Conservation (phyloP, 2,888 invertebrate genomes). For the Octodonta nipae region DNA sequence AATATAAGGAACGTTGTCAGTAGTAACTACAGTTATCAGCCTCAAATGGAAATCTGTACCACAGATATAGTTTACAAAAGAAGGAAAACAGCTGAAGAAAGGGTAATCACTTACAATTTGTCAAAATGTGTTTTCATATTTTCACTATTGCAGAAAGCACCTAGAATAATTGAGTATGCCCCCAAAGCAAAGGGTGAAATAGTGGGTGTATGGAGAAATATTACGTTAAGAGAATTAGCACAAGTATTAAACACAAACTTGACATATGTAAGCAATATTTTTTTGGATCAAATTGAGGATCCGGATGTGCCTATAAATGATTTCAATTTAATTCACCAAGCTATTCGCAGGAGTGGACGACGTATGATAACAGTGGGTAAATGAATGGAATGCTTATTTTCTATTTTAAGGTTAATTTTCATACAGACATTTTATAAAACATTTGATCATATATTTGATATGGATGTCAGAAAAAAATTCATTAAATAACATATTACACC, state of each 20-base stretch:
- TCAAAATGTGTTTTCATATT: constrained; percentile 4
- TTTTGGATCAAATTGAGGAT: constrained; percentile 24
- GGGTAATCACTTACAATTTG: constrained; percentile 11
- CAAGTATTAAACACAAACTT: constrained; percentile 46
- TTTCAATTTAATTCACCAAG: constrained; percentile 28
- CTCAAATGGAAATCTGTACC: no score
- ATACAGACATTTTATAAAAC: no score
- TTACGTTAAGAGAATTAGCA: constrained; percentile 67
- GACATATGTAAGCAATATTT: constrained; percentile 39
- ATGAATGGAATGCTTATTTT: no score
- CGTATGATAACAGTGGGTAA: constrained; percentile 30
- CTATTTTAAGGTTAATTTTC: no score
- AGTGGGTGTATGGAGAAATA: constrained; percentile 64
- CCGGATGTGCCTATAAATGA: constrained; percentile 25
- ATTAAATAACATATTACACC: no score
- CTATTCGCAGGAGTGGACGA: constrained; percentile 27
- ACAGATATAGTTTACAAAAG: no score
- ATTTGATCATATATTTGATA: no score
- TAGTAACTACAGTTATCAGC: no score
- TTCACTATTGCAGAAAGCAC: constrained; percentile 34
- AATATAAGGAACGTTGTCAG: no score
- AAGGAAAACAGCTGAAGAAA: constrained; percentile 7
- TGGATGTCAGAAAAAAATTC: no score
- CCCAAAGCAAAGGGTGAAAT: constrained; percentile 43
- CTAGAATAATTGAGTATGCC: constrained; percentile 45